Evolutionary conservation across 1,140 invertebrate genomes (phyloP), one percentile per base, ranked within the genome.

Genomic region (Drosophila pectinifera): DNA sequence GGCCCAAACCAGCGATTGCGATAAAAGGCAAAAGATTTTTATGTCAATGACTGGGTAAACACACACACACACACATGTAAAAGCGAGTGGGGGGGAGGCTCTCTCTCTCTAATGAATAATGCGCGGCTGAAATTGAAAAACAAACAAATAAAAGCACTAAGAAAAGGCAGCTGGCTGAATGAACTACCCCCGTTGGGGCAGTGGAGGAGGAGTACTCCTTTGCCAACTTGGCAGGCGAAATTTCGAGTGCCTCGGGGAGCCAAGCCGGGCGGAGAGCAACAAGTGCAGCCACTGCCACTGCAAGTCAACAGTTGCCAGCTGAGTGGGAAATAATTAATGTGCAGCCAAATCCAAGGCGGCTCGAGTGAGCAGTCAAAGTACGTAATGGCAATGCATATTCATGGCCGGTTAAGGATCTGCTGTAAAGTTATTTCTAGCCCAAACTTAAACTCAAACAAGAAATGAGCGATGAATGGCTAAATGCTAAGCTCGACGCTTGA

Each of bases 11-110:
- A 53, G 36, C 34, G 65, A 85, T 84, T 62, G 83, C 80, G 80
- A 80, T 84, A 84, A 84, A 86, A 82, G 69, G 74, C 72, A 80
- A 53, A 67, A 77, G 82, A 86, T 86, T 85, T 78, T 81, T 86
- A 78, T 85, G 64, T 70, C 78, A 78, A 86, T 78, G 79, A 78
- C 45, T 72, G 70, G 56, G 58, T 82, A 88, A 86, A 73, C 70
- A 77, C 31, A 43, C 20, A 41, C 38, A 41, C 38, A 28, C 20
- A 36, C 20, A 41, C 38, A 70, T 49, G 67, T 24, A 42, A 18
- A 38, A 14, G 20, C 13, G 3, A 4, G 22, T 7, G 5, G 49
- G 69, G 16, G 26, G 11, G 45, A 43, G n/a, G n/a, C n/a, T n/a
- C 43, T 31, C 7, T 26, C 24, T 57, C 61, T 73, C 56, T 69